Base-by-base conservation (phyloP, 64 coral and sea anemone species). In the Astreopora myriophthalma region DNA sequence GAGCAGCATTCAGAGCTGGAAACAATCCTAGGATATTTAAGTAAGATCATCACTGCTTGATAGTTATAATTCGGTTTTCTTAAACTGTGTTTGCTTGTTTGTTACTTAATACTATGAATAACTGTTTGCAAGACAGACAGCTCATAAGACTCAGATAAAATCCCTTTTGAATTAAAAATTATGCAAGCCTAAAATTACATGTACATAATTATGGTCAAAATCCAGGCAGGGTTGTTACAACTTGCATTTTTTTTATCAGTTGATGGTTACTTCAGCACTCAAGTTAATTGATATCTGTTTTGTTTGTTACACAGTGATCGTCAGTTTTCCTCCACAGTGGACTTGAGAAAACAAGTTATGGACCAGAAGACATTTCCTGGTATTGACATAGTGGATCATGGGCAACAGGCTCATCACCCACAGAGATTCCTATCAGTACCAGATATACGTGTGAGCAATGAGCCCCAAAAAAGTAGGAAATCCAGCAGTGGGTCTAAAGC, bases 1-100 rank as follows among this genome's bases (percentile, higher is more conserved):
- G 72, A 14, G 62, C 31, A 25, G 79, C 73, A 22, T 85, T 93
- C 23, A 88, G 77, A 52, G 40, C 35, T 22, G 94, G 76, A 49
- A 93, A 80, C 42, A 78, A 79, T 3, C 65, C 85, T 3, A 74
- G 42, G 17, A 26, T 82, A 25, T 88, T 51, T 3, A 94, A 34
- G 93, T 94, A 90, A 74, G 34, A 35, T 14, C 17, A 11, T 30
- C 6, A 33, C 10, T 35, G 68, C 8, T 80, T 2, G 32, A 16
- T 25, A 5, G 1, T 29, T 55, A 3, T 35, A n/a, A n/a, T n/a
- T n/a, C n/a, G n/a, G n/a, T n/a, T n/a, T n/a, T n/a, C n/a, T n/a
- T n/a, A n/a, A n/a, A n/a, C n/a, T n/a, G n/a, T n/a, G n/a, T n/a
- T n/a, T n/a, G n/a, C n/a, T n/a, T 20, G 13, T 37, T 37, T 19